Conservation (phyloP, 2,113 vertebrate species). For the Phaethon lepturus region DNA sequence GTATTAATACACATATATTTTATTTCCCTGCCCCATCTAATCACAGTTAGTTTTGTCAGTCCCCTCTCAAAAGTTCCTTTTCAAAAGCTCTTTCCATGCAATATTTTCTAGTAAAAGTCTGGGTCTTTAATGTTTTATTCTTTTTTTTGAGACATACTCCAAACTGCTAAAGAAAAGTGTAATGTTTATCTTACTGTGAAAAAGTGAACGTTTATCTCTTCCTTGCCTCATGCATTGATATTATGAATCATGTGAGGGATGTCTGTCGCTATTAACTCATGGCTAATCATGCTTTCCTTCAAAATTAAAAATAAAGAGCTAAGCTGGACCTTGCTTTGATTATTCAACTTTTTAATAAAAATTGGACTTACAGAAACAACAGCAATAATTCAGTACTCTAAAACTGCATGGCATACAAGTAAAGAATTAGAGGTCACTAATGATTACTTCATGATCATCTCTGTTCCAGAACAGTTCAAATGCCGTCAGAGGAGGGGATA, state of each 20-base stretch:
- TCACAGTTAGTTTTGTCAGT: background rate
- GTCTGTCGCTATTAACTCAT: background rate
- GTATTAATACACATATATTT: background rate
- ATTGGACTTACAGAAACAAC: background rate
- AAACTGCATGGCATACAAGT: background rate
- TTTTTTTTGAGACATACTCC: background rate
- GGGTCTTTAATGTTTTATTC: background rate
- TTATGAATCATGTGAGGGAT: background rate
- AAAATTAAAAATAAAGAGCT: background rate
- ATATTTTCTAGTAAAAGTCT: background rate
- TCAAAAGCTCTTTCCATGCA: background rate
- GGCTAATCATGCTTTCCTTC: background rate
- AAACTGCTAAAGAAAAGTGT: background rate
- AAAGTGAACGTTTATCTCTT: background rate
- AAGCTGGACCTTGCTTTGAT: background rate
- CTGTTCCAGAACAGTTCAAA: slow-evolving; percentile 2
- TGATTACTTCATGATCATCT: background rate
- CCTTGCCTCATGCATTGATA: background rate
- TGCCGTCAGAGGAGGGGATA: background rate
- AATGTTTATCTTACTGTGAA: background rate
- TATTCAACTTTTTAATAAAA: background rate
- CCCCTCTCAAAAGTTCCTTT: background rate
- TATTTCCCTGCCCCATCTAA: background rate
- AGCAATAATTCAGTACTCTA: background rate
- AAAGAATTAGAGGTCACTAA: background rate